These are phyloP conservation scores for Papilio machaon DNA, from an alignment of 1,140 invertebrate genomes.

Conservation along the genomic window DNA sequence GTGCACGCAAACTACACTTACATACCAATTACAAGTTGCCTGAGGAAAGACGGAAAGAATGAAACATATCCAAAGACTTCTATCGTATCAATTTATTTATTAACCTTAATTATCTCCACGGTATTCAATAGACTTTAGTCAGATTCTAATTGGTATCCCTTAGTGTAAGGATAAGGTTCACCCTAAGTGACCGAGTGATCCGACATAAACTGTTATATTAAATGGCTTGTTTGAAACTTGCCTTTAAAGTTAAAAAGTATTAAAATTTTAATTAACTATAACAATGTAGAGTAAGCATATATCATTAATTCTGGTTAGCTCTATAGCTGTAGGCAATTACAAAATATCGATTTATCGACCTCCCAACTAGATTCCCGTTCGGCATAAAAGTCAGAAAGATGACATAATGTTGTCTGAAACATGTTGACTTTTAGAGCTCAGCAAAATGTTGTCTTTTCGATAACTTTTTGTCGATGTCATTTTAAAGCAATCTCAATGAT, in stretches of 20 bases:
- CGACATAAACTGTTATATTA: not conserved
- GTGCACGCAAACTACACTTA: not conserved
- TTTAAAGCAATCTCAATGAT: too few relatives aligned
- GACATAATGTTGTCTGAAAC: too few relatives aligned
- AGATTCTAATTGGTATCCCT: too few relatives aligned
- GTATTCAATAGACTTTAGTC: not conserved
- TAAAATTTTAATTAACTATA: not conserved
- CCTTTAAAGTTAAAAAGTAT: not conserved
- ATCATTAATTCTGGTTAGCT: not conserved
- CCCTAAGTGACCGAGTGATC: not conserved
- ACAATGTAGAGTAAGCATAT: not conserved
- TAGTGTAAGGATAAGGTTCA: not conserved
- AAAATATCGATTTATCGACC: conserved; percentile 7
- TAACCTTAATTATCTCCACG: not conserved
- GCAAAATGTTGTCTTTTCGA: too few relatives aligned
- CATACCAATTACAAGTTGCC: conserved; percentile 6
- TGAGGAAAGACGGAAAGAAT: not conserved
- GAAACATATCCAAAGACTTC: not conserved
- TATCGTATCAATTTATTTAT: not conserved
- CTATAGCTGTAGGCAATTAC: not conserved
- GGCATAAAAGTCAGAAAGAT: too few relatives aligned
- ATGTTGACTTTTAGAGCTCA: too few relatives aligned
- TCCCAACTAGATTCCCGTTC: not conserved
- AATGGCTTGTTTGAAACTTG: not conserved
- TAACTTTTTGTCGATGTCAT: too few relatives aligned